Percentiles rank a stretch among this genome's conserved stretches.
Evolutionary conservation across 2,888 invertebrate species (phyloP).

Genomic region (Hirudinaria manillensis): DNA sequence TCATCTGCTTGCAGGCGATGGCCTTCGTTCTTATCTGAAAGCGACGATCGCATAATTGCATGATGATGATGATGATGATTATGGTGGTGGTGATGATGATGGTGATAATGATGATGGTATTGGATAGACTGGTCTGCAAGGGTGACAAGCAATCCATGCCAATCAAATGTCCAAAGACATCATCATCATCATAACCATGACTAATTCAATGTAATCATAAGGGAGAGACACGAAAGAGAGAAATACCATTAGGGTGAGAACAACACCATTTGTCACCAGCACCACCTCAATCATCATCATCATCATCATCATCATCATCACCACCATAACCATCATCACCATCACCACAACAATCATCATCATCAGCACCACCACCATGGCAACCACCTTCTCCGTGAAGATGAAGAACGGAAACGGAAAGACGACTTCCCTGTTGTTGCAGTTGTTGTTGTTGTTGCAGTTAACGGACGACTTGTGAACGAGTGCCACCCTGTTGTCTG

Average conservation of each 20-base stretch:
- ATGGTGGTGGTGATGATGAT: too few relatives aligned
- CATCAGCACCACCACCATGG: background rate
- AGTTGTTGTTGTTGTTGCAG: constrained; percentile 63
- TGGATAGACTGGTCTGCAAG: background rate
- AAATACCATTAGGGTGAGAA: too few relatives aligned
- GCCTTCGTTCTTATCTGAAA: constrained; percentile 78
- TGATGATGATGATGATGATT: background rate
- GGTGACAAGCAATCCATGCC: too few relatives aligned
- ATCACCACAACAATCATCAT: background rate
- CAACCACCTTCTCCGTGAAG: constrained; percentile 81
- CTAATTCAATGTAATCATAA: too few relatives aligned
- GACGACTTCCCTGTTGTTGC: constrained; percentile 63
- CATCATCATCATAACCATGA: too few relatives aligned
- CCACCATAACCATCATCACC: constrained; percentile 9
- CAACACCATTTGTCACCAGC: too few relatives aligned
- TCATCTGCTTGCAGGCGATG: constrained; percentile 90
- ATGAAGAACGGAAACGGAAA: constrained; percentile 93
- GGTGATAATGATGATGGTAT: background rate
- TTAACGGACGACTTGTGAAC: constrained; percentile 96
- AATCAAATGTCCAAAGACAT: too few relatives aligned
- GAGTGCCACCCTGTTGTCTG: constrained; percentile 86
- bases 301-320: background rate
- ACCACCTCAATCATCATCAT: too few relatives aligned
- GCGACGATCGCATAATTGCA: background rate
- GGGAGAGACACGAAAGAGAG: too few relatives aligned